phyloP scores from a whole-genome alignment of 2,888 invertebrate species.

The Drosophila planitibia region DNA sequence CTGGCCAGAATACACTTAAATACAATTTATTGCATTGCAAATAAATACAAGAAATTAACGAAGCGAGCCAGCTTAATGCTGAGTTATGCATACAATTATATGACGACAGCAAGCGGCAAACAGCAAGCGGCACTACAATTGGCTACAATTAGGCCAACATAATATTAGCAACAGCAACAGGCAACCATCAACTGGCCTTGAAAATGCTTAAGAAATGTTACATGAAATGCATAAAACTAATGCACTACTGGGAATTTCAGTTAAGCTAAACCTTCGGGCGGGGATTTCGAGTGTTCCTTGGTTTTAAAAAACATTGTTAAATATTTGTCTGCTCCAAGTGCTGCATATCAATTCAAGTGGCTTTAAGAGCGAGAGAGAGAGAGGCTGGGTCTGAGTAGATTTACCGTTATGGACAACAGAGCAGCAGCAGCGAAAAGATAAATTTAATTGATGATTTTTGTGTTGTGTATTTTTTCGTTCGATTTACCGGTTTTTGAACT shows the following conservation, averaged over 20 bases:
- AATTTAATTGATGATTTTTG: slow-evolving; percentile 66
- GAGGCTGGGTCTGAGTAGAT: slow-evolving; percentile 15
- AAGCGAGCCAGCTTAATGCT: slow-evolving; percentile 52
- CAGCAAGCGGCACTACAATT: slow-evolving; percentile 42
- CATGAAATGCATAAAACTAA: slow-evolving; percentile 76
- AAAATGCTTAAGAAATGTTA: slow-evolving; percentile 59
- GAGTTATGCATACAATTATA: slow-evolving; percentile 63
- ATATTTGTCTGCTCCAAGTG: slow-evolving; percentile 19
- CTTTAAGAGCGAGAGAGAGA: neutral
- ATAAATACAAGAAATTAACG: slow-evolving; percentile 65
- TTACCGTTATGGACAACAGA: slow-evolving; percentile 57
- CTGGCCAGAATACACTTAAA: slow-evolving; percentile 37
- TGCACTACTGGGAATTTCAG: slow-evolving; percentile 31
- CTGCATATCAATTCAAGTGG: slow-evolving; percentile 40
- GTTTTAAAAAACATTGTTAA: slow-evolving; percentile 29
- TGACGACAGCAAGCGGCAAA: slow-evolving; percentile 23
- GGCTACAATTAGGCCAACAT: slow-evolving; percentile 62
- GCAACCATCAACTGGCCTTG: slow-evolving; percentile 56
- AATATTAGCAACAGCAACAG: slow-evolving; percentile 42
- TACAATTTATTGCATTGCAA: slow-evolving; percentile 71
- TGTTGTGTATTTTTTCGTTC: slow-evolving; percentile 43
- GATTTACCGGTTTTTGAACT: slow-evolving; percentile 74
- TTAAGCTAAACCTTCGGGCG: neutral
- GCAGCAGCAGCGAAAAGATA: slow-evolving; percentile 51
- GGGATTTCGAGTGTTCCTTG: slow-evolving; percentile 36